phyloP scores from a whole-genome alignment of 2,888 invertebrate species.

The Synergus laeviventris region DNA sequence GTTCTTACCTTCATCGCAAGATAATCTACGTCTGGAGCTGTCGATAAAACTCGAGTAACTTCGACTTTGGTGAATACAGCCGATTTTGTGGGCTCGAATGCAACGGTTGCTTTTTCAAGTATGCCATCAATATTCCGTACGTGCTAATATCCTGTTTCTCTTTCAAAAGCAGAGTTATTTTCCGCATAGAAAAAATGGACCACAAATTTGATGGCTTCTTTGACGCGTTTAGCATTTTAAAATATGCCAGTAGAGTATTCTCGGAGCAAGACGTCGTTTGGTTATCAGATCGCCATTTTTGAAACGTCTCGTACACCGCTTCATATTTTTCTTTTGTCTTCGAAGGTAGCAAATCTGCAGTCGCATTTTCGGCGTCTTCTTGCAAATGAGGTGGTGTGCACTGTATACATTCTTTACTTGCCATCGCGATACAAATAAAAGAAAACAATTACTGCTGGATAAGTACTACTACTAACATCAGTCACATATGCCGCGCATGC shows the following conservation, averaged over 20 bases:
- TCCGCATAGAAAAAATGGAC: conserved; percentile 25
- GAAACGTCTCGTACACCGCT: background rate
- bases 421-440: too few relatives aligned
- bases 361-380: too few relatives aligned
- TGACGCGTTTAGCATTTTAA: background rate
- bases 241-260: background rate
- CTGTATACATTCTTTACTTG: too few relatives aligned
- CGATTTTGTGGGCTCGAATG: conserved; percentile 25
- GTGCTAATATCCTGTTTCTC: background rate
- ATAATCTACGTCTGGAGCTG: conserved; percentile 19
- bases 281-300: background rate
- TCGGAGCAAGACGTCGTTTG: background rate
- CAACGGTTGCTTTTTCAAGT: background rate
- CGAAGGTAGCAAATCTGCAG: too few relatives aligned
- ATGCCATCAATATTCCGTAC: conserved; percentile 6
- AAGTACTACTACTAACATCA: too few relatives aligned
- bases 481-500: too few relatives aligned
- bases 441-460: too few relatives aligned
- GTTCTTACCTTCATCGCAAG: conserved; percentile 32
- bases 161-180: conserved; percentile 5
- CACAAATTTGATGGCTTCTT: background rate
- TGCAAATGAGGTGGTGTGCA: too few relatives aligned
- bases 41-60: background rate
- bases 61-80: conserved; percentile 9
- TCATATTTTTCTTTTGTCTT: too few relatives aligned